phyloP scores from a whole-genome alignment of 2,113 vertebrate genomes.

The Pipa parva region DNA sequence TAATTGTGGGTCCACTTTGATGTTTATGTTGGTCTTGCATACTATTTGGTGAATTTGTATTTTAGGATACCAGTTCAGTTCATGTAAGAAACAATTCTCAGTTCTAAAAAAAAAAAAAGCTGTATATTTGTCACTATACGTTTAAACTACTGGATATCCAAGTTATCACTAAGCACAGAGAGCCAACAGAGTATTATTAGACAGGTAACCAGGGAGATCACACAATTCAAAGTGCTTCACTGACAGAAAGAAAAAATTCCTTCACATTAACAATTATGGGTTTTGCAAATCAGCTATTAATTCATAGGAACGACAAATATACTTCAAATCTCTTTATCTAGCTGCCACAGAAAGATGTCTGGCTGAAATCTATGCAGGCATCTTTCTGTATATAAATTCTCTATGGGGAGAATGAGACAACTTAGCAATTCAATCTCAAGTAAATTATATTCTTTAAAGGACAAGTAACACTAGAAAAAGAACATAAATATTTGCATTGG shows the following conservation, averaged over 20 bases:
- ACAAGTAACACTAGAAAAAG: too few species aligned
- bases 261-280: conserved; percentile 21
- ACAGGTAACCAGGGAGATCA: conserved; percentile 40
- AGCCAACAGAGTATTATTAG: conserved; percentile 36
- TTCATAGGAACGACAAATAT: background rate
- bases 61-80: too few species aligned
- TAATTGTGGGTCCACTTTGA: too few species aligned
- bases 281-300: background rate
- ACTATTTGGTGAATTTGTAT: too few species aligned
- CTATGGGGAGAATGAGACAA: too few species aligned
- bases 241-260: conserved; percentile 26
- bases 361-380: background rate
- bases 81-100: too few species aligned
- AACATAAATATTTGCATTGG: too few species aligned
- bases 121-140: conserved; percentile 20
- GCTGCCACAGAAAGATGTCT: background rate
- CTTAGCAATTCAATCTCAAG: background rate
- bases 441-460: background rate
- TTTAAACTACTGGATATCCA: conserved; percentile 29
- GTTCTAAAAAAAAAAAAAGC: too few species aligned
- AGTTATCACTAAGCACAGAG: conserved; percentile 31
- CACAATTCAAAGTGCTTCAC: conserved; percentile 18
- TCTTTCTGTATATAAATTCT: background rate
- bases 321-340: background rate
- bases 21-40: too few species aligned